Evolutionary conservation across 2,888 invertebrate species (phyloP).

Genomic region (Cylloceria caligata): DNA sequence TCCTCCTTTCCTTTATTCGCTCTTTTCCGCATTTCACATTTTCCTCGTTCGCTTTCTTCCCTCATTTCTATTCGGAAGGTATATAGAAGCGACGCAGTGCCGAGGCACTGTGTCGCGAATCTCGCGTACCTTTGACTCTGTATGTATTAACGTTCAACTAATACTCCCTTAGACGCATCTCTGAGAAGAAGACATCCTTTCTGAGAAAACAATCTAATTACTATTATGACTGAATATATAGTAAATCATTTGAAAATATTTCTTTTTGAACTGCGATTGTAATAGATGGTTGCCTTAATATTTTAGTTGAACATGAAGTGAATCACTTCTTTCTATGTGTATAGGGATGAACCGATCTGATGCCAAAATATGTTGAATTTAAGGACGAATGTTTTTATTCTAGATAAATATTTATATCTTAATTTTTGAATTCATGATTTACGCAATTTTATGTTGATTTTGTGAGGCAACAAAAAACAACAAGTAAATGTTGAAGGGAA

Average conservation of each 20-base stretch:
- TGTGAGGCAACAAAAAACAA: too few species aligned
- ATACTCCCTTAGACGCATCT: constrained; percentile 17
- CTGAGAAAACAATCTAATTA: constrained; percentile 3
- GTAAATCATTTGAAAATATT: background rate
- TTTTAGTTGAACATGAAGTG: too few species aligned
- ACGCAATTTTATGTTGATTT: too few species aligned
- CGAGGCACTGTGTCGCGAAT: constrained; percentile 11
- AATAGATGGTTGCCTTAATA: background rate
- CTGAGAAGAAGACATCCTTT: background rate
- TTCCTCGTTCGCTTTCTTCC: constrained; percentile 5
- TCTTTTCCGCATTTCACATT: constrained; percentile 6
- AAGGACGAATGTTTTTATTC: too few species aligned
- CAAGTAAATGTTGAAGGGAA: too few species aligned
- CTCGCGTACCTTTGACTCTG: background rate
- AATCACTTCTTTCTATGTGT: too few species aligned
- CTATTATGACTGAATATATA: constrained; percentile 12
- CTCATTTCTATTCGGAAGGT: constrained; percentile 40
- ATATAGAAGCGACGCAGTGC: background rate
- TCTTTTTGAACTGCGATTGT: background rate
- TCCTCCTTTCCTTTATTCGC: constrained; percentile 37
- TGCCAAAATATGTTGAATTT: too few species aligned
- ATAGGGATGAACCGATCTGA: too few species aligned
- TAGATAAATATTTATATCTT: too few species aligned
- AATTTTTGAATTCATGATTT: too few species aligned
- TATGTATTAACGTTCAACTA: constrained; percentile 24